Conservation (phyloP, 2,113 vertebrate genomes). For the Mesocricetus auratus region DNA sequence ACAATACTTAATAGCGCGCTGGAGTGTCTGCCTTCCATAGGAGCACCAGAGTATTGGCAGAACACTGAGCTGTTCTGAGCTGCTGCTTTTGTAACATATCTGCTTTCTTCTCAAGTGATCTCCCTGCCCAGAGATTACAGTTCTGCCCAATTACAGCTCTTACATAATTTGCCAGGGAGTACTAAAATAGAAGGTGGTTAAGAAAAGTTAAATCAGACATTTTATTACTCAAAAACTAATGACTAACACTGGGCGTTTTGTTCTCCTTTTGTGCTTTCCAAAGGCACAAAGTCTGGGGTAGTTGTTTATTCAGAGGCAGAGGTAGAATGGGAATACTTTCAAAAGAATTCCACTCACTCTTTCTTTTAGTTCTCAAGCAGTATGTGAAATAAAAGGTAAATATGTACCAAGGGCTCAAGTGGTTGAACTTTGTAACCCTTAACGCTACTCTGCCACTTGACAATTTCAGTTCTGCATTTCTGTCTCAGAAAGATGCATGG, state of each 20-base stretch:
- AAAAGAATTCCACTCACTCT: slow-evolving; percentile 67
- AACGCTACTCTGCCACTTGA: not conserved
- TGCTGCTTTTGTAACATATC: not conserved
- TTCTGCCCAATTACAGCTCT: slow-evolving; percentile 17
- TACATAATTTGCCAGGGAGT: slow-evolving; percentile 47
- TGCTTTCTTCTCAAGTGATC: slow-evolving; percentile 10
- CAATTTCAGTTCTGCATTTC: slow-evolving; percentile 23
- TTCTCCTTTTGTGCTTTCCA: slow-evolving; percentile 12
- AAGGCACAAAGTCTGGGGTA: slow-evolving; percentile 38
- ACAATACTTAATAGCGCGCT: not conserved
- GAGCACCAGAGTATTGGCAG: not conserved
- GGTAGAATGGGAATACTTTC: slow-evolving; percentile 42
- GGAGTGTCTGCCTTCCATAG: slow-evolving; percentile 18
- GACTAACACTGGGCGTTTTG: not conserved
- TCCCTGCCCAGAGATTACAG: slow-evolving; percentile 18
- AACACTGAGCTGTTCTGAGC: not conserved
- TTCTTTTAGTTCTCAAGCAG: slow-evolving; percentile 46
- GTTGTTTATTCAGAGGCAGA: slow-evolving; percentile 63
- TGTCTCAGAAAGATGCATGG: slow-evolving; percentile 42
- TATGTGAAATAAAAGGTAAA: slow-evolving; percentile 62
- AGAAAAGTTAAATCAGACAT: slow-evolving; percentile 50
- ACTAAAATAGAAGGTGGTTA: slow-evolving; percentile 45
- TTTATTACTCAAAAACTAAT: slow-evolving; percentile 48
- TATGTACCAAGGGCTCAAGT: slow-evolving; percentile 55
- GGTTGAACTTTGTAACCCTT: slow-evolving; percentile 48